These are phyloP conservation scores for Actinemys pallida DNA, from an alignment of 2,113 vertebrate genomes.

Conservation along the genomic window DNA sequence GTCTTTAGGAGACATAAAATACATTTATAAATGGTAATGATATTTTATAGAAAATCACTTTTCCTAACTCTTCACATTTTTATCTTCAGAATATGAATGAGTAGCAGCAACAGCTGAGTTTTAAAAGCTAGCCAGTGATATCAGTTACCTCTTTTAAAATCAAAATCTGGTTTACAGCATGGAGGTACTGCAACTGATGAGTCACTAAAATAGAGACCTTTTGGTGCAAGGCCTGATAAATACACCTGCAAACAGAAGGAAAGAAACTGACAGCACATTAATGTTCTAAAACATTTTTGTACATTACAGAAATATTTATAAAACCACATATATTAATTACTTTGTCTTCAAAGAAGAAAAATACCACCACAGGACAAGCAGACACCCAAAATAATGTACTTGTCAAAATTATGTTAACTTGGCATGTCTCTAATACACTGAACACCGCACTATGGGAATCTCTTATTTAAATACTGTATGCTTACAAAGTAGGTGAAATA, in stretches of 20 bases:
- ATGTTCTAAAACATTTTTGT: not conserved
- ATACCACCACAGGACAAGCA: not conserved
- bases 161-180: conserved; percentile 90
- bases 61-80: not conserved
- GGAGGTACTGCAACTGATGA: conserved; percentile 95
- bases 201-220: conserved; percentile 94
- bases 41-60: not conserved
- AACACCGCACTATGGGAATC: not conserved
- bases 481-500: not conserved
- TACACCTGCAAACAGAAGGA: conserved; percentile 83
- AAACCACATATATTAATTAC: not conserved
- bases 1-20: not conserved
- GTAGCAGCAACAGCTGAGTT: not conserved
- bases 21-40: no score
- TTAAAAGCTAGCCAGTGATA: rapidly evolving
- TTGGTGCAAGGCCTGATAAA: conserved; percentile 90
- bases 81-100: not conserved
- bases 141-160: conserved; percentile 92
- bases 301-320: not conserved
- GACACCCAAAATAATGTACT: not conserved
- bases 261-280: not conserved
- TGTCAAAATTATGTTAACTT: not conserved
- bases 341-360: not conserved
- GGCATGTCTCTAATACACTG: not conserved
- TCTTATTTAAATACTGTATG: not conserved